Evolutionary conservation across 2,797 vertebrate genomes (phyloP), one percentile per base, ranked within the genome.

Genomic region (Ctenopoma kingsleyae): DNA sequence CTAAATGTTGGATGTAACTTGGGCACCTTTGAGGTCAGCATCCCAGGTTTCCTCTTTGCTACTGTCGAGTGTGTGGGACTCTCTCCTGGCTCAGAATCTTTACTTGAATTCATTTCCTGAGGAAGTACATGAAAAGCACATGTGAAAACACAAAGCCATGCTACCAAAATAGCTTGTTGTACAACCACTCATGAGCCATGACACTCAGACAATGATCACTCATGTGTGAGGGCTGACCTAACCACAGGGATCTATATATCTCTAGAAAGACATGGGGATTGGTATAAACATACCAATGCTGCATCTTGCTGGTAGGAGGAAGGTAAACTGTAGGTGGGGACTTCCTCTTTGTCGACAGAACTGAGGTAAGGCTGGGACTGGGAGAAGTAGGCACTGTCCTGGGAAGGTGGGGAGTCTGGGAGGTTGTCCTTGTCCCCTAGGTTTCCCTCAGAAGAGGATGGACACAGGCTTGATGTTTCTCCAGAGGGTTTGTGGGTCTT

Each of bases 361-460:
- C 38, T 36, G 52, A 67, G 55, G 44, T 11, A 62, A 38, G 84
- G 72, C 67, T 93, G 92, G 1, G 94, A 94, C 64, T 94, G 93
- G 5, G 94, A 94, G 40, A 89, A 86, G 81, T 92, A 87, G 3
- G 78, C 83, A 8, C 92, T 91, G 68, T 93, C 84, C 72, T 94
- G 91, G 79, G 93, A 92, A 0, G 83, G 79, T 30, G 92, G 89
- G 2, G 88, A 92, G 48, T 90, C 87, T 16, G 6, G 57, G 17
- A 72, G 70, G 1, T 82, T 53, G 1, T 74, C 70, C 12, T 43
- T 35, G n/a, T 87, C 71, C 23, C 66, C 69, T 3, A 35, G n/a
- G 23, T 25, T 38, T 44, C 17, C 30, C 3, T 82, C 80, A 16
- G 50, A 25, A 51, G 68, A 63, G 40, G 57, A 67, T 5, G 6